These are phyloP conservation scores for Notolepis coatsorum DNA, from an alignment of 2,797 vertebrate genomes.

Conservation along the genomic window DNA sequence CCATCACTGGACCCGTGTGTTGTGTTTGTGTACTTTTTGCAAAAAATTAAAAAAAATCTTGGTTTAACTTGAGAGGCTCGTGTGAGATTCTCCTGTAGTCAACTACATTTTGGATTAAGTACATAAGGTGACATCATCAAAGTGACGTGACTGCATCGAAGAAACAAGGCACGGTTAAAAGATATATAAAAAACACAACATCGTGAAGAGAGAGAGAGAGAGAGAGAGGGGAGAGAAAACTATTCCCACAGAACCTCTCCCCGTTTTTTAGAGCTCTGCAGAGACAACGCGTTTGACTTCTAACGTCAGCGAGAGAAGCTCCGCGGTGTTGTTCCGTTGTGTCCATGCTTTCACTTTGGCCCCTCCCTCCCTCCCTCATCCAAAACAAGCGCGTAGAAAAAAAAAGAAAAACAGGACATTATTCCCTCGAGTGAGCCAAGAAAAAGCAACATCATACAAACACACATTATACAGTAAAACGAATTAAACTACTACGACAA, in stretches of 20 bases:
- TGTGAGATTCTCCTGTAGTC: constrained; percentile 58
- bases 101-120: constrained; percentile 73
- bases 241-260: constrained; percentile 26
- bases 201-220: constrained; percentile 44
- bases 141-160: constrained; percentile 73
- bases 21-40: constrained; percentile 19
- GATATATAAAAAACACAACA: constrained; percentile 54
- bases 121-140: constrained; percentile 78
- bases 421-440: constrained; percentile 46
- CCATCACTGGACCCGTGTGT: constrained; percentile 65
- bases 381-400: constrained; percentile 14
- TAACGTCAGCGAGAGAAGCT: constrained; percentile 3
- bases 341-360: constrained; percentile 16
- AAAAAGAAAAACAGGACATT: not conserved
- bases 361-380: not conserved
- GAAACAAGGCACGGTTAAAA: constrained; percentile 81
- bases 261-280: constrained; percentile 20
- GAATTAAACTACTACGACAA: constrained; percentile 31
- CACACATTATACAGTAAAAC: constrained; percentile 23
- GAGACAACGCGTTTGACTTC: constrained; percentile 46
- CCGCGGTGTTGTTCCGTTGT: not conserved
- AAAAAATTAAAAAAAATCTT: too few relatives aligned
- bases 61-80: constrained; percentile 59
- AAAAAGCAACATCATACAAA: constrained; percentile 39
- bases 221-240: constrained; percentile 16